Conservation (phyloP, 92 coral and sea anemone species). For the Bergia sp. region DNA sequence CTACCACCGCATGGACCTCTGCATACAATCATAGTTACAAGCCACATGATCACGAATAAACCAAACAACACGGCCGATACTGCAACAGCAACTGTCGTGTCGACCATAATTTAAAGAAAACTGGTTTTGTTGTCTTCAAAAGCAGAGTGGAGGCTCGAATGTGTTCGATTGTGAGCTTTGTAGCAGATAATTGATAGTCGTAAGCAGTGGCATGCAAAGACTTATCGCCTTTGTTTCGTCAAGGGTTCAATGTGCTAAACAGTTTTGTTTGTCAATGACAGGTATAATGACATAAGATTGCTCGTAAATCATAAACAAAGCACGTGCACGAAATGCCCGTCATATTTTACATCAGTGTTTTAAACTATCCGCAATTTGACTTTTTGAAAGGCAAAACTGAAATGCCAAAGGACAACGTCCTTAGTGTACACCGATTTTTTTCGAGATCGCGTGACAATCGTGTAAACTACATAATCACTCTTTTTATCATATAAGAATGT, state of each 20-base stretch:
- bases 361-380: no score
- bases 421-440: no score
- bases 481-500: no score
- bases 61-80: slow-evolving; percentile 36
- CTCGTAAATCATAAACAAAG: not conserved
- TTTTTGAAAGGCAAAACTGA: no score
- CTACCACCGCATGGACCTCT: not conserved
- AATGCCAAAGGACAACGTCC: no score
- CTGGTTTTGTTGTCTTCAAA: not conserved
- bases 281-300: not conserved
- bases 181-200: not conserved
- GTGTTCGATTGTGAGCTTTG: not conserved
- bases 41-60: slow-evolving; percentile 10
- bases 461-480: no score
- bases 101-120: not conserved
- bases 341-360: no score
- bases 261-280: not conserved
- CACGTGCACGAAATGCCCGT: not conserved
- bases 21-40: slow-evolving; percentile 24
- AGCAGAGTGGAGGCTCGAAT: not conserved
- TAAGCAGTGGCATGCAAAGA: slow-evolving; percentile 6
- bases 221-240: slow-evolving; percentile 3
- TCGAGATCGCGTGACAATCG: no score
- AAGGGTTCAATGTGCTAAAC: slow-evolving; percentile 2
- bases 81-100: slow-evolving; percentile 21